Conservation (phyloP, 2,113 vertebrate genomes). For the Oxyura jamaicensis region DNA sequence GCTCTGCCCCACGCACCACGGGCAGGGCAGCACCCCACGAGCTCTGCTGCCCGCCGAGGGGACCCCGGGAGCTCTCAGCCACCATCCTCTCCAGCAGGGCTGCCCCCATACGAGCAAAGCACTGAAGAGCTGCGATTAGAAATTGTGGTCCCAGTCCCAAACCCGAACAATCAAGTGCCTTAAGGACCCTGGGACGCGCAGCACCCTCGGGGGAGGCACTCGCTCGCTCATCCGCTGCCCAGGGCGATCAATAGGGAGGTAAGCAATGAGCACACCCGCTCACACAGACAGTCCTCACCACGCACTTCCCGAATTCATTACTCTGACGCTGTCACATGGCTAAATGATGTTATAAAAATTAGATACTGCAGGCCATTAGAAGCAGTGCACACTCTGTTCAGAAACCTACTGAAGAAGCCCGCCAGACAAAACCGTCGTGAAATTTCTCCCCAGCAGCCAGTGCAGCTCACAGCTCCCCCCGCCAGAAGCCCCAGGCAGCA, state of each 20-base stretch:
- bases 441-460: not conserved
- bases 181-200: not conserved
- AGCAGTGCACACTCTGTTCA: not conserved
- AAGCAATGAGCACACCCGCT: conserved; percentile 40
- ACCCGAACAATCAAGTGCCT: not conserved
- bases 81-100: fast-evolving
- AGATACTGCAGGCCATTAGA: not conserved
- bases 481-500: not conserved
- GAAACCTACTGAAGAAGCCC: not conserved
- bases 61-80: not conserved
- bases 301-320: conserved; percentile 58
- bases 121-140: not conserved
- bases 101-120: not conserved
- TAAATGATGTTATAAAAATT: conserved; percentile 45
- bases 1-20: fast-evolving
- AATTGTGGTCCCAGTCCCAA: not conserved
- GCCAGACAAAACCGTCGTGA: not conserved
- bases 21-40: not conserved
- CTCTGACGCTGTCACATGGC: not conserved
- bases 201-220: not conserved
- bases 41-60: not conserved
- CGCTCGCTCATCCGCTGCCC: not conserved
- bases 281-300: not conserved
- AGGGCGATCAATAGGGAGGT: conserved; percentile 9
- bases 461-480: not conserved